Evolutionary conservation across 2,113 vertebrate genomes (phyloP), one percentile per base, ranked within the genome.

Genomic region (Otocyon megalotis): DNA sequence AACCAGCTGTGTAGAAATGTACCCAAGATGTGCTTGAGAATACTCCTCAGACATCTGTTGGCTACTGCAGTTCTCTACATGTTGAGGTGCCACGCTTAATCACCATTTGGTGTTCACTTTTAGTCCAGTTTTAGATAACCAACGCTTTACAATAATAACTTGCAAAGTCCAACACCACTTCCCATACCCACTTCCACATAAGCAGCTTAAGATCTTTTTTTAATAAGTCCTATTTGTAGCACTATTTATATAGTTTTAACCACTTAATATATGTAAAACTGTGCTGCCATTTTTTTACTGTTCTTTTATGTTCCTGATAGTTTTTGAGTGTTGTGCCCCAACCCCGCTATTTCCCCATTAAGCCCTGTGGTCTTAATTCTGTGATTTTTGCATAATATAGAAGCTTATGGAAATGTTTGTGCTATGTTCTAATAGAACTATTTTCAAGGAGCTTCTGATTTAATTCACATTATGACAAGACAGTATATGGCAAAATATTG

Each of bases 381-480:
- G 32, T 4, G 32, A 48, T 90, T 97, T 97, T 94, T 93, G 71
- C 71, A 20, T 60, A 15, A 14, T 63, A 22, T 87, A 32, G 30
- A n/a, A 80, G 5, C 81, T 84, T 80, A 53, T 54, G 32, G 37
- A 83, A 71, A 54, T 72, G 37, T 7, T 63, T 77, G 17, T 37
- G 10, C n/a, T 89, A 19, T 37, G 24, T 88, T 91, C 11, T 4
- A 83, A 28, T 63, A 48, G 11, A 88, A 71, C n/a, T 80, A 43
- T 50, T 67, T 84, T 77, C 26, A 83, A 89, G 56, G 13, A 79
- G 28, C 10, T 63, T 56, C 16, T 87, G 56, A 17, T 28, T 10
- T 94, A 56, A 80, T 77, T 94, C 65, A 72, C 37, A 7, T 77
- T 87, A 26, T 37, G 58, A 77, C 32, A 93, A 93, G 43, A 82